Evolutionary conservation across 1,140 invertebrate genomes (phyloP), one percentile per base, ranked within the genome.

Genomic region (Hetaerina americana): DNA sequence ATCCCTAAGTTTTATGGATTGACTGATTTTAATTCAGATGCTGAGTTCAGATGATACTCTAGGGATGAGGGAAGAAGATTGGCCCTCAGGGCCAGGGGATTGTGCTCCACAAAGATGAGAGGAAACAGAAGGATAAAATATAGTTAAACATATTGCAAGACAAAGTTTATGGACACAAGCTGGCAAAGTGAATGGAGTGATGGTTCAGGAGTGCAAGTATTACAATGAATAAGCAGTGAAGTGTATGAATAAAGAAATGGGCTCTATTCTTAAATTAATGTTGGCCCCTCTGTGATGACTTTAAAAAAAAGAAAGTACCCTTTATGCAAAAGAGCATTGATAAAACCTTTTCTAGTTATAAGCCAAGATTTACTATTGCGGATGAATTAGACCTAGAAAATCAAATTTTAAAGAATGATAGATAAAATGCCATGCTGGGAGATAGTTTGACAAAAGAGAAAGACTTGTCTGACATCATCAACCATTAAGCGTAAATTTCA

Each of bases 1-100:
- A 68, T 28, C 73, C 66, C 72, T n/a, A 57, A 18, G 40, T 57
- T 57, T 1, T 18, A 57, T 57, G 40, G 40, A 57, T 57, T 57
- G 40, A 57, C 40, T 57, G 40, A 57, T 57, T 57, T 57, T 18
- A 57, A 57, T 57, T 57, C 40, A 57, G 40, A n/a, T 57, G 40
- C 15, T 57, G 40, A 57, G 40, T 18, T 5, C 22, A n/a, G n/a
- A n/a, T n/a, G n/a, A n/a, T n/a, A n/a, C n/a, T n/a, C n/a, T n/a
- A n/a, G n/a, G n/a, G n/a, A n/a, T n/a, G n/a, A n/a, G n/a, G n/a
- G n/a, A n/a, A n/a, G n/a, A n/a, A n/a, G n/a, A n/a, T n/a, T n/a
- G n/a, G n/a, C n/a, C n/a, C n/a, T n/a, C n/a, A n/a, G n/a, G n/a
- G n/a, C n/a, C n/a, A n/a, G n/a, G n/a, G n/a, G n/a, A 18, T 57